phyloP scores from a whole-genome alignment of 2,888 invertebrate genomes.

The Agrochola lota region DNA sequence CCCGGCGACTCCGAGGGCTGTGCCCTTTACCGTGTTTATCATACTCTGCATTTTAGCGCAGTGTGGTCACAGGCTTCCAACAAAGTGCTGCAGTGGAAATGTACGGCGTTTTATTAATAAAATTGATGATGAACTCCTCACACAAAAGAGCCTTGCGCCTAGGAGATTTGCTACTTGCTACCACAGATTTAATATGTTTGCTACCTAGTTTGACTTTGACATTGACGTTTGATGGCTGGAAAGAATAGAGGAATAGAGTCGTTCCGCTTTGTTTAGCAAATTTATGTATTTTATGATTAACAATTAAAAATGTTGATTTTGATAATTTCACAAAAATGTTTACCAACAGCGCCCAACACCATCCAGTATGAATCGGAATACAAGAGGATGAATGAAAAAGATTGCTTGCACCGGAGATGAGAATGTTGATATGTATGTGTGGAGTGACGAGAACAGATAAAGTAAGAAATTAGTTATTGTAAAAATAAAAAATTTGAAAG shows the following conservation, averaged over 20 bases:
- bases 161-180: too few relatives aligned
- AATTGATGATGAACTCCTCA: slow-evolving; percentile 16
- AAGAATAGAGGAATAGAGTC: slow-evolving; percentile 22
- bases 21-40: slow-evolving; percentile 98
- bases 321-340: too few relatives aligned
- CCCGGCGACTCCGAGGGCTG: slow-evolving; percentile 98
- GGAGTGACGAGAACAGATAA: too few relatives aligned
- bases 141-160: slow-evolving; percentile 1
- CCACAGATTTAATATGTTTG: slow-evolving; percentile 11
- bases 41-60: slow-evolving; percentile 96
- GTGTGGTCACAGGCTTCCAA: slow-evolving; percentile 51
- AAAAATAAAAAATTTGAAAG: too few relatives aligned
- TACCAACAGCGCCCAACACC: too few relatives aligned
- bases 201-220: slow-evolving; percentile 40
- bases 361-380: too few relatives aligned
- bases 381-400: too few relatives aligned
- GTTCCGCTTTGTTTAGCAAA: not conserved
- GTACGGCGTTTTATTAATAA: slow-evolving; percentile 27
- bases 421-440: too few relatives aligned
- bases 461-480: too few relatives aligned
- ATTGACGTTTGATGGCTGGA: slow-evolving; percentile 16
- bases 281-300: too few relatives aligned
- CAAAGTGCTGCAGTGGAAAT: slow-evolving; percentile 18
- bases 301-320: too few relatives aligned
- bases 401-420: too few relatives aligned